phyloP scores from a whole-genome alignment of 2,113 vertebrate species.

The Pseudopodoces humilis region DNA sequence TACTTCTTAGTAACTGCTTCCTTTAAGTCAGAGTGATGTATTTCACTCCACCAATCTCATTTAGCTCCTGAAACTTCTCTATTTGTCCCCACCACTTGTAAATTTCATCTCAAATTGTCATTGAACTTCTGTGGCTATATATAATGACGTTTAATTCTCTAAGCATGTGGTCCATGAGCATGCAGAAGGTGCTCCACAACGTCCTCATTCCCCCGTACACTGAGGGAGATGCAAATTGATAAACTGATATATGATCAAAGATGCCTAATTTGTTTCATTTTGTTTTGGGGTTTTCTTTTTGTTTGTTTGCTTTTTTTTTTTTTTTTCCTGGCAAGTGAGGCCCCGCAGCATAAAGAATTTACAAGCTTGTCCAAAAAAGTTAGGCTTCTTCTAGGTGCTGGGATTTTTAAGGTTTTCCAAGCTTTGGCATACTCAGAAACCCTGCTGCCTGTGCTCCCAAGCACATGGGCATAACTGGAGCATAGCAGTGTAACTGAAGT shows the following conservation, averaged over 20 bases:
- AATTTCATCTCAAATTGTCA: neutral
- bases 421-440: neutral
- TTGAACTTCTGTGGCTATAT: neutral
- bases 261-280: neutral
- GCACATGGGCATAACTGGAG: neutral
- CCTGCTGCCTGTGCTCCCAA: neutral
- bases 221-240: neutral
- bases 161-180: neutral
- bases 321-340: neutral
- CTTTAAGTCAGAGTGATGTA: neutral
- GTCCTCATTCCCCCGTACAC: rapidly evolving
- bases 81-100: neutral
- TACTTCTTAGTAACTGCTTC: neutral
- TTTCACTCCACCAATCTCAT: neutral
- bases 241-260: neutral
- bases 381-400: neutral
- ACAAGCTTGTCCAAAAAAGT: neutral
- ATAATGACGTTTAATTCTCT: neutral
- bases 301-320: neutral
- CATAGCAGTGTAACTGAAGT: neutral
- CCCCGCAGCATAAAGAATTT: neutral
- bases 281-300: neutral
- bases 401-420: neutral
- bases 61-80: neutral
- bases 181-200: neutral